Percentiles rank a stretch among this genome's conserved stretches.
phyloP scores from a whole-genome alignment of 2,888 invertebrate genomes.

The Zaprionus bogoriensis region DNA sequence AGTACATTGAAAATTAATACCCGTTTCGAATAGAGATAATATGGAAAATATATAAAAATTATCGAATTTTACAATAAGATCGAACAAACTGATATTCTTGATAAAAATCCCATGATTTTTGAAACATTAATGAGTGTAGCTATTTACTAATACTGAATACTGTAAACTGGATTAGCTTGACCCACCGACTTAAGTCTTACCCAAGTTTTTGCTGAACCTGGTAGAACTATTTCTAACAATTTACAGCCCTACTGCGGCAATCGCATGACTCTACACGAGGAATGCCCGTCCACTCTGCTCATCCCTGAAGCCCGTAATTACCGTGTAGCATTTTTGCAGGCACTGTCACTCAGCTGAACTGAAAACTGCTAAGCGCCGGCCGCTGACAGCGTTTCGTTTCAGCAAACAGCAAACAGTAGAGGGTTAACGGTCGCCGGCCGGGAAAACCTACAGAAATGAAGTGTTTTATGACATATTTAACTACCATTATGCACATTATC shows the following conservation, averaged over 20 bases:
- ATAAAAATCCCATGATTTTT: no score
- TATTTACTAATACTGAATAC: no score
- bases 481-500: conserved; percentile 77
- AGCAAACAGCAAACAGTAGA: conserved; percentile 23
- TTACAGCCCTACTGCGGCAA: not conserved
- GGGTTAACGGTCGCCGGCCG: conserved; percentile 19
- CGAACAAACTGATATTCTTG: no score
- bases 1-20: no score
- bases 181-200: no score
- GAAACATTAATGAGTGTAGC: no score
- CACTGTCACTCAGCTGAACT: conserved; percentile 57
- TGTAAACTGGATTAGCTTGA: no score
- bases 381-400: conserved; percentile 61
- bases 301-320: conserved; percentile 45
- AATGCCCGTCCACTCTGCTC: conserved; percentile 25
- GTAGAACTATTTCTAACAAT: not conserved
- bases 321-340: conserved; percentile 44
- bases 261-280: conserved; percentile 38
- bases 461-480: conserved; percentile 78
- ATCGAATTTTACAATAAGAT: no score
- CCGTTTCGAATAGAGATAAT: no score
- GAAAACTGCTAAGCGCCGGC: conserved; percentile 46
- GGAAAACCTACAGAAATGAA: conserved; percentile 56
- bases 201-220: no score
- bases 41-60: no score